These are phyloP conservation scores for Meloidogyne exigua DNA, from an alignment of 1,140 invertebrate species.

Conservation along the genomic window DNA sequence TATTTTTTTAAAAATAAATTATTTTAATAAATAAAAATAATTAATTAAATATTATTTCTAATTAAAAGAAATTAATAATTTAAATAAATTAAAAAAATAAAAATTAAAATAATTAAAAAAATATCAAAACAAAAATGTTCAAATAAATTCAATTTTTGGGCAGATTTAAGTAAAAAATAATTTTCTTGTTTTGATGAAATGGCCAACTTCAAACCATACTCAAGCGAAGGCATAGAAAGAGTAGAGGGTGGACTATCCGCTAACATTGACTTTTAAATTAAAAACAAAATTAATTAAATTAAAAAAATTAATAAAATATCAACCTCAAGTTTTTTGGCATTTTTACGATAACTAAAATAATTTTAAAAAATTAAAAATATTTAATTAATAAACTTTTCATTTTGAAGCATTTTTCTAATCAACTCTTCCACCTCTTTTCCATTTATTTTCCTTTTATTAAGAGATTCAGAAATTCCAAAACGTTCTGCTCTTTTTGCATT, in stretches of 20 bases:
- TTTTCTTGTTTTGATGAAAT: background rate
- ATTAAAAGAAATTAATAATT: too few relatives aligned
- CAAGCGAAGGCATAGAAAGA: constrained; percentile 14
- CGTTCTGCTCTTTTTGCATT: constrained; percentile 59
- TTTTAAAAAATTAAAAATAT: background rate
- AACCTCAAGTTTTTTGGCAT: constrained; percentile 44
- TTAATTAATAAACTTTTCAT: constrained; percentile 37
- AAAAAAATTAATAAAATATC: too few relatives aligned
- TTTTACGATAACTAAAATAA: constrained; percentile 51
- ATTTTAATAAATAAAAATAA: too few relatives aligned
- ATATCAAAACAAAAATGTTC: constrained; percentile 51
- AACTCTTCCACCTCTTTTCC: constrained; percentile 44
- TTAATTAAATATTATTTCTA: too few relatives aligned
- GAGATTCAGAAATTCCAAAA: constrained; percentile 47
- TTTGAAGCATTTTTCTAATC: constrained; percentile 42
- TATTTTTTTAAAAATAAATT: too few relatives aligned
- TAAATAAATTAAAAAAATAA: background rate
- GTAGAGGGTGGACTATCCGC: constrained; percentile 44
- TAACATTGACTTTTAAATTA: constrained; percentile 44
- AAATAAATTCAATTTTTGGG: constrained; percentile 53
- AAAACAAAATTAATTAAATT: background rate
- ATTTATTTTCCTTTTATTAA: constrained; percentile 50
- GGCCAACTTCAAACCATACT: constrained; percentile 53
- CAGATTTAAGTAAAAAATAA: constrained; percentile 50
- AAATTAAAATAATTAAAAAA: constrained; percentile 10